Evolutionary conservation across 1,140 invertebrate species (phyloP), one percentile per base, ranked within the genome.

Genomic region (Halictus rubicundus): DNA sequence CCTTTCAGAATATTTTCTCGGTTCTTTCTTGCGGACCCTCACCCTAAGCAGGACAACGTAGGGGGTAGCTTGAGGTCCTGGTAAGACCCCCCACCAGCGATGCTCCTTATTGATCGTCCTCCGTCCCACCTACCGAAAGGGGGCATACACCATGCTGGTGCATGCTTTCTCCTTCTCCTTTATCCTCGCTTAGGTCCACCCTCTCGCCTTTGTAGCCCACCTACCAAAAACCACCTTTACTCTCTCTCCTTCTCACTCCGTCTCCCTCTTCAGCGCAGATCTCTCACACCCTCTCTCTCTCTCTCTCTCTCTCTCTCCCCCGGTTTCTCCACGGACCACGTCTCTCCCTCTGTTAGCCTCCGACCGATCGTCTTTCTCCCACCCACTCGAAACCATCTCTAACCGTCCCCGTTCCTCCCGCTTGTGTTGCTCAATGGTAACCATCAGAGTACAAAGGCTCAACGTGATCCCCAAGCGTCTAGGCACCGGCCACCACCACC

Each of bases 101-200:
- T 88, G 89, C 89, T 93, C 90, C 92, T 93, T 93, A 93, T 93
- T 93, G 92, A 93, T 93, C 92, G 92, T 93, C 90, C 91, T 93
- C 92, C 78, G 74, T 61, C 84, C 78, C 81, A 87, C 81, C 85
- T 87, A 82, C 77, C 84, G 52, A 87, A 86, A 83, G 81, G 85
- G 82, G 78, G 78, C 75, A 82, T 77, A 80, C 78, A 87, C 87
- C 70, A 84, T 74, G 63, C 63, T 79, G 85, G 72, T 86, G 81
- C 86, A 77, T 87, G 91, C 88, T 89, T 90, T 92, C 91, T 91
- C 91, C 90, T 91, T 92, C 92, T 92, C 91, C 92, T 92, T 93
- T 92, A 90, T 92, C 89, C 90, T 89, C 88, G 91, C 92, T 92
- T 93, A 92, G 92, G 89, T 92, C 91, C 92, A 90, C 90, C 88